Evolutionary conservation across 92 coral and sea anemone genomes (phyloP).

Genomic region (Epizoanthus rinbou): DNA sequence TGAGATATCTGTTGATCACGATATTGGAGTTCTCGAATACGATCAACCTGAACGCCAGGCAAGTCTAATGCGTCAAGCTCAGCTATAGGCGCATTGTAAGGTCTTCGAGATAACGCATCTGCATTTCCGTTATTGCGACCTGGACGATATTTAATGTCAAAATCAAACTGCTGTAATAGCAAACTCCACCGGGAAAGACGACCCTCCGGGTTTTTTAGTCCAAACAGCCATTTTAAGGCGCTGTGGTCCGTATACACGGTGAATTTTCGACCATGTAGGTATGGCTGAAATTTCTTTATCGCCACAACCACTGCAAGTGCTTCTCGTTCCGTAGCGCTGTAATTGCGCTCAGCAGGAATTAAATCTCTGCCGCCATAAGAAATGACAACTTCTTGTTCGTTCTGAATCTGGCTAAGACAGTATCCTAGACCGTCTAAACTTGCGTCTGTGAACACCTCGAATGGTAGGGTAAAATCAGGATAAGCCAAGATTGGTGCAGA

Average conservation of each 20-base stretch:
- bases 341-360: constrained; percentile 39
- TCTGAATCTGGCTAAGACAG: constrained; percentile 34
- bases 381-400: constrained; percentile 25
- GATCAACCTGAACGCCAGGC: constrained; percentile 39
- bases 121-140: constrained; percentile 19
- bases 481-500: constrained; percentile 43
- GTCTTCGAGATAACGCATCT: constrained; percentile 10
- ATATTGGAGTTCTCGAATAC: constrained; percentile 25
- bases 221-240: constrained; percentile 18
- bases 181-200: background rate
- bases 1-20: constrained; percentile 38
- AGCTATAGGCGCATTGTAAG: background rate
- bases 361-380: constrained; percentile 41
- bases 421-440: constrained; percentile 42
- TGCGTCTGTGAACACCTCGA: constrained; percentile 47
- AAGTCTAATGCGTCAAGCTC: constrained; percentile 4
- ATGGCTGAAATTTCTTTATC: constrained; percentile 40
- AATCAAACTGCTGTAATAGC: constrained; percentile 1
- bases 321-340: constrained; percentile 42
- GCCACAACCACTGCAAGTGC: constrained; percentile 42
- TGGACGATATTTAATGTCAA: constrained; percentile 11
- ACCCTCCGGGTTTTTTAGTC: constrained; percentile 2
- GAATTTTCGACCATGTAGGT: constrained; percentile 27
- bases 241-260: constrained; percentile 45
- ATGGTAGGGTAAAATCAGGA: constrained; percentile 29